Percentiles rank a stretch among this genome's conserved stretches.
Evolutionary conservation across 2,113 vertebrate genomes (phyloP).

Genomic region (Telmatochromis brichardi): DNA sequence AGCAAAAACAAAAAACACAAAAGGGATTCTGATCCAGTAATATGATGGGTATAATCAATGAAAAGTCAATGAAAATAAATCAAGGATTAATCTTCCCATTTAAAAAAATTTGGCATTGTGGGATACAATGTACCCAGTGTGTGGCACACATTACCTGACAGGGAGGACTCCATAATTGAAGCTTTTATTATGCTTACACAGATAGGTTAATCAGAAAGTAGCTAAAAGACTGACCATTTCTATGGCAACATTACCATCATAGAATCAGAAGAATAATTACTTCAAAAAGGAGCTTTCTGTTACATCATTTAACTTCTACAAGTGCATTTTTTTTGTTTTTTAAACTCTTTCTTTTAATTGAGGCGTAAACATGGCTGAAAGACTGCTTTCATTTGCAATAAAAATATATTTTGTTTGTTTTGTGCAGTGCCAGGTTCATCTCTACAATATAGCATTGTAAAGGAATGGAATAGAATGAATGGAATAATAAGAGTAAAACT

Average conservation of each 20-base stretch:
- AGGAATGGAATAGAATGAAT: background rate
- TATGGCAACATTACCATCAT: background rate
- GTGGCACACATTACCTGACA: background rate
- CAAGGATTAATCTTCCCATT: background rate
- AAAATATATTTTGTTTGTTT: background rate
- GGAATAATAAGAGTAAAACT: background rate
- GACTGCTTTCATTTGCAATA: background rate
- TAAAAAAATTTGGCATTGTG: fast-evolving
- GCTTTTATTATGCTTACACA: background rate
- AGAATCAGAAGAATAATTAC: background rate
- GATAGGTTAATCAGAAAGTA: background rate
- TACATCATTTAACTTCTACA: background rate
- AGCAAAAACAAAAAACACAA: background rate
- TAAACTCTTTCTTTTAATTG: background rate
- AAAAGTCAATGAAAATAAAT: background rate
- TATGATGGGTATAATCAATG: background rate
- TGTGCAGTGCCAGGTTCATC: background rate
- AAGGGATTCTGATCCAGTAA: background rate
- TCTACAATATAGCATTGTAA: background rate
- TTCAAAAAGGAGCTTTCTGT: background rate
- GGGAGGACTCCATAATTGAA: background rate
- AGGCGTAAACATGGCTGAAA: background rate
- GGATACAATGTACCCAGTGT: background rate
- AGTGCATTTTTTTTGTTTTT: background rate
- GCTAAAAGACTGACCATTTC: background rate